Percentiles rank a stretch among this genome's conserved stretches.
These are phyloP conservation scores for Lordiphosa collinella DNA, from an alignment of 1,140 invertebrate species.

Conservation along the genomic window DNA sequence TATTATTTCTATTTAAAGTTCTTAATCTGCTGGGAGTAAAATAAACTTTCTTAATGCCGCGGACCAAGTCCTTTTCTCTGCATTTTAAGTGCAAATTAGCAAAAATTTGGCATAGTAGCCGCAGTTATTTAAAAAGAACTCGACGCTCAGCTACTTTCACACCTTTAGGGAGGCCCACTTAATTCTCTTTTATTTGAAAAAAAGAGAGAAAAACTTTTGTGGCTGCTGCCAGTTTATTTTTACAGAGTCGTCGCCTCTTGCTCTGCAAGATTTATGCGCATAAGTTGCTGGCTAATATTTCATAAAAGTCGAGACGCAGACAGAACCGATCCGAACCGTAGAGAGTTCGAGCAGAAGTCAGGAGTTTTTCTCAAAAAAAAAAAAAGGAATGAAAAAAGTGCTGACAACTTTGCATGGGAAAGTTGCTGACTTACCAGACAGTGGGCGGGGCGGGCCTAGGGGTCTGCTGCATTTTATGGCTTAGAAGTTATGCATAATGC, in stretches of 20 bases:
- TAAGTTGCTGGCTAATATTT: slow-evolving; percentile 52
- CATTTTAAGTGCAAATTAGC: too few species aligned
- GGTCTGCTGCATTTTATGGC: slow-evolving; percentile 46
- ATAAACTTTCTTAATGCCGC: too few species aligned
- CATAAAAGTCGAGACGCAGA: slow-evolving; percentile 50
- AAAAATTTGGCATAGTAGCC: too few species aligned
- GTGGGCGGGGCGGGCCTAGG: background rate
- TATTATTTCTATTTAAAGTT: too few species aligned
- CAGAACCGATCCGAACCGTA: slow-evolving; percentile 20
- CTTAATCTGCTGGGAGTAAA: too few species aligned
- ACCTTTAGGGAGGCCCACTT: slow-evolving; percentile 12
- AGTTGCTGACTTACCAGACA: slow-evolving; percentile 40
- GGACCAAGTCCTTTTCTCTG: too few species aligned
- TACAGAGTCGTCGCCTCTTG: background rate
- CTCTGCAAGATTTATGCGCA: slow-evolving; percentile 45
- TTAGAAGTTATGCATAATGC: slow-evolving; percentile 52
- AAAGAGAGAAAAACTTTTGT: background rate
- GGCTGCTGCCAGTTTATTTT: slow-evolving; percentile 9
- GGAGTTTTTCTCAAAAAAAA: slow-evolving; percentile 1
- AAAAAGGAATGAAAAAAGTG: slow-evolving; percentile 8
- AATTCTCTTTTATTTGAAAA: slow-evolving; percentile 22
- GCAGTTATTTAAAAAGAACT: too few species aligned
- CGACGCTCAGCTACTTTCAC: slow-evolving; percentile 10
- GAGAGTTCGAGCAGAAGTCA: background rate
- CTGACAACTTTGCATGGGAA: slow-evolving; percentile 49